A percentile compares a stretch with the other conserved stretches of the same genome.
Evolutionary conservation across 1,140 invertebrate species (phyloP).

Genomic region (Chrysopa pallens): DNA sequence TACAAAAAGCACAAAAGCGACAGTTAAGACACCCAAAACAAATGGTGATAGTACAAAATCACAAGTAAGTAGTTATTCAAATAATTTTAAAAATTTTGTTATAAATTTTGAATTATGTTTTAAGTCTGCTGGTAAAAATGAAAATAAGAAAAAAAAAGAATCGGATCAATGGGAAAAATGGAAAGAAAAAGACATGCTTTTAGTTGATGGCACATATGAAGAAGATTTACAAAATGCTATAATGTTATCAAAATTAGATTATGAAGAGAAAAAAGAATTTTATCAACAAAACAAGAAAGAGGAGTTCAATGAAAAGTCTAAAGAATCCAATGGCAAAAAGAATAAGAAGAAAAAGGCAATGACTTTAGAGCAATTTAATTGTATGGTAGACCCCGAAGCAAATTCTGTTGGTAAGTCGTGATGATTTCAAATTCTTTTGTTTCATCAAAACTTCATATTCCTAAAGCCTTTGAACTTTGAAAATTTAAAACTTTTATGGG

Average conservation of each 20-base stretch:
- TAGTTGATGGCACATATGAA: slow-evolving; percentile 42
- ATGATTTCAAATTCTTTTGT: no score
- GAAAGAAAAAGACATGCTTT: slow-evolving; percentile 38
- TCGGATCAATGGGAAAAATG: slow-evolving; percentile 36
- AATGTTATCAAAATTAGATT: slow-evolving; percentile 46
- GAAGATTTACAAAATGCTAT: slow-evolving; percentile 46
- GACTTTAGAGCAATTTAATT: slow-evolving; percentile 39
- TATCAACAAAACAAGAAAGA: slow-evolving; percentile 25
- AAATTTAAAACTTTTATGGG: no score
- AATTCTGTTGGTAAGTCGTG: no score
- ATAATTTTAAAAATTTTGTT: no score
- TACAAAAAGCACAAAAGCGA: slow-evolving; percentile 1
- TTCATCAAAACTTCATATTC: no score
- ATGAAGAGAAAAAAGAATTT: slow-evolving; percentile 41
- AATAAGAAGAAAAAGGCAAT: slow-evolving; percentile 48
- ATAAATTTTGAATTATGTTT: background rate
- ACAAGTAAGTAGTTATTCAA: background rate
- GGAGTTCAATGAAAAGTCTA: slow-evolving; percentile 23
- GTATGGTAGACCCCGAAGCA: background rate
- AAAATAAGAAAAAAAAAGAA: slow-evolving; percentile 18
- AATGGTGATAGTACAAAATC: background rate
- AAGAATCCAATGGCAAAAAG: slow-evolving; percentile 22
- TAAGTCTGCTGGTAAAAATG: slow-evolving; percentile 21
- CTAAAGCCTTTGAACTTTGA: no score
- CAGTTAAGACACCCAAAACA: background rate